phyloP scores from a whole-genome alignment of 1,140 invertebrate genomes.

The Tetramorium alpestre region DNA sequence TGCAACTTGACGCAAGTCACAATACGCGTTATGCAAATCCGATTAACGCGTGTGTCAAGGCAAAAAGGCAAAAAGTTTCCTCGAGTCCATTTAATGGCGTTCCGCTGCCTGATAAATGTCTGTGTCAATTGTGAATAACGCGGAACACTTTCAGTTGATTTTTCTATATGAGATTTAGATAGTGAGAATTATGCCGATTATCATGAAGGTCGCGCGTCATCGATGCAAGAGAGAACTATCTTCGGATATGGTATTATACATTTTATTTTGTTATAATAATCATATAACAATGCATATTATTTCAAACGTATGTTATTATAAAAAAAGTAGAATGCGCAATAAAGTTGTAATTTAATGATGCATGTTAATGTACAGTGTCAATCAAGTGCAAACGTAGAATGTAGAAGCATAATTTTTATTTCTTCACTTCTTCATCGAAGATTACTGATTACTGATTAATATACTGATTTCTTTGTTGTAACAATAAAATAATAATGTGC shows the following conservation, averaged over 20 bases:
- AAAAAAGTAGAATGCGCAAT: background rate
- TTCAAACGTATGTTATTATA: too few species aligned
- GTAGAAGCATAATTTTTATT: too few species aligned
- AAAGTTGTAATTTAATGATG: background rate
- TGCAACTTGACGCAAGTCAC: background rate
- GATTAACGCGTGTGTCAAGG: constrained; percentile 32
- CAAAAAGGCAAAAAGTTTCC: background rate
- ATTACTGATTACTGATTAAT: too few species aligned
- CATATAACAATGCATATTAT: background rate
- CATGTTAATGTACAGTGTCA: too few species aligned
- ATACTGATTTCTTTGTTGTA: too few species aligned
- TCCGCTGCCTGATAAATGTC: background rate
- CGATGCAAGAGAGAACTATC: background rate
- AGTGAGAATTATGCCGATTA: background rate
- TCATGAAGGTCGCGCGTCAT: background rate
- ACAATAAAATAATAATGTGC: too few species aligned
- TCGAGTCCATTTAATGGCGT: background rate
- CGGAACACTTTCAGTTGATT: too few species aligned
- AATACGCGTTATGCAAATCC: constrained; percentile 12
- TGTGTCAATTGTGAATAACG: background rate
- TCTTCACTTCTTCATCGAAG: too few species aligned
- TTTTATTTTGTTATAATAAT: background rate
- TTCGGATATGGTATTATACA: background rate
- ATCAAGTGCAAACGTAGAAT: too few species aligned
- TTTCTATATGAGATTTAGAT: background rate